Percentiles rank a stretch among this genome's conserved stretches.
Conservation (phyloP, 2,113 vertebrate species). For the Blennius ocellaris region DNA sequence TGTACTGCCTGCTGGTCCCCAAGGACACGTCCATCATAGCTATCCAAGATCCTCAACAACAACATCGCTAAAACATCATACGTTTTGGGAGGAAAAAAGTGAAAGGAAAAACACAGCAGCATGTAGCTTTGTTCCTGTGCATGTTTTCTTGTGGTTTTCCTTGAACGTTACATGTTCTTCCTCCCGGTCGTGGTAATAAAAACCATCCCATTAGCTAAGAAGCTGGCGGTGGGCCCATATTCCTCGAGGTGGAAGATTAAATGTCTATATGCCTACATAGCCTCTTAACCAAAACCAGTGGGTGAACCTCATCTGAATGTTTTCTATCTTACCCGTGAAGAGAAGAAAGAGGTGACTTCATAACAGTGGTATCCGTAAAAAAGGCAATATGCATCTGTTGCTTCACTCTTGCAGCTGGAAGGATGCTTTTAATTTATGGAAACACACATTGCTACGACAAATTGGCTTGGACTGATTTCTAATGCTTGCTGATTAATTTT, state of each 20-base stretch:
- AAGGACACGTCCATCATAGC: constrained; percentile 46
- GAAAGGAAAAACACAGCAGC: not conserved
- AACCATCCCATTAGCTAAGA: constrained; percentile 65
- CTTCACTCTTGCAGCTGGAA: constrained; percentile 5
- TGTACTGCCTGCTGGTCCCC: constrained; percentile 40
- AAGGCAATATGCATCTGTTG: constrained; percentile 20
- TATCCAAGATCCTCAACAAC: constrained; percentile 46
- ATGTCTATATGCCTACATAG: constrained; percentile 62
- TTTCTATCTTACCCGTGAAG: constrained; percentile 21
- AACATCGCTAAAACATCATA: constrained; percentile 1
- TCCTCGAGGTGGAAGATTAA: constrained; percentile 54
- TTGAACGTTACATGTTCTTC: constrained; percentile 39
- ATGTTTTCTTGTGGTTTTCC: constrained; percentile 35
- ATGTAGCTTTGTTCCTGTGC: constrained; percentile 17
- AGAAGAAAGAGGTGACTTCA: constrained; percentile 53
- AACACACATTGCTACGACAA: constrained; percentile 14
- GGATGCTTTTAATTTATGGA: constrained; percentile 27
- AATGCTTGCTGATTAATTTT: not conserved
- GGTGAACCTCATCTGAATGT: constrained; percentile 51
- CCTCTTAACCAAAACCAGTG: constrained; percentile 48
- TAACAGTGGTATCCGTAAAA: constrained; percentile 34
- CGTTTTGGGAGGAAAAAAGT: not conserved
- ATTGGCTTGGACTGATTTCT: constrained; percentile 19
- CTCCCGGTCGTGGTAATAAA: constrained; percentile 54
- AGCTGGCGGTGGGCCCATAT: constrained; percentile 54